Conservation (phyloP, 1,140 invertebrate species). For the Lanistes nyassanus region DNA sequence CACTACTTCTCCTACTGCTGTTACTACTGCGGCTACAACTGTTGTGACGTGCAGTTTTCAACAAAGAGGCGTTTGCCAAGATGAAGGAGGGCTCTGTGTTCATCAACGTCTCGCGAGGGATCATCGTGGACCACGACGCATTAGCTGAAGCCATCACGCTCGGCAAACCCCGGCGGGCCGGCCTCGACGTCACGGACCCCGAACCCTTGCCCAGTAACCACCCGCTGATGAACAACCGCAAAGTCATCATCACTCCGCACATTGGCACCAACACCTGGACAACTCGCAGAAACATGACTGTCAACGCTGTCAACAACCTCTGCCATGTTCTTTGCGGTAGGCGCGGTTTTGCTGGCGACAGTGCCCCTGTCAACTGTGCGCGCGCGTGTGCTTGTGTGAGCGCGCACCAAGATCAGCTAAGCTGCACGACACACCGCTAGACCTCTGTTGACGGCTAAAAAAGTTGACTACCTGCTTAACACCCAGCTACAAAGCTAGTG, state of each 20-base stretch:
- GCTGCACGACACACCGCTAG: too few relatives aligned
- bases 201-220: constrained; percentile 88
- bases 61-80: constrained; percentile 45
- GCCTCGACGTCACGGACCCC: constrained; percentile 91
- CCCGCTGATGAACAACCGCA: constrained; percentile 80
- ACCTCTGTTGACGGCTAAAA: too few relatives aligned
- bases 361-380: too few relatives aligned
- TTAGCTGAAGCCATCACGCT: constrained; percentile 74
- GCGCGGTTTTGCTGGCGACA: background rate
- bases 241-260: constrained; percentile 90
- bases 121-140: constrained; percentile 58
- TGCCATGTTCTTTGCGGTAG: constrained; percentile 9
- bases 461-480: too few relatives aligned
- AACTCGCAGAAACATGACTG: constrained; percentile 83
- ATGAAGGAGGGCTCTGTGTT: constrained; percentile 68
- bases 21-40: too few relatives aligned
- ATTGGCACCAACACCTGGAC: constrained; percentile 89
- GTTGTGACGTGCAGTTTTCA: constrained; percentile 22
- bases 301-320: constrained; percentile 80
- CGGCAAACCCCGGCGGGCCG: constrained; percentile 82
- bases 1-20: too few relatives aligned
- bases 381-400: background rate
- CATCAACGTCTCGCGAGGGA: constrained; percentile 62
- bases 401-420: background rate
- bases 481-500: background rate